A percentile compares a stretch with the other conserved stretches of the same genome.
phyloP scores from a whole-genome alignment of 2,797 vertebrate genomes.

The Pteropus rufus region DNA sequence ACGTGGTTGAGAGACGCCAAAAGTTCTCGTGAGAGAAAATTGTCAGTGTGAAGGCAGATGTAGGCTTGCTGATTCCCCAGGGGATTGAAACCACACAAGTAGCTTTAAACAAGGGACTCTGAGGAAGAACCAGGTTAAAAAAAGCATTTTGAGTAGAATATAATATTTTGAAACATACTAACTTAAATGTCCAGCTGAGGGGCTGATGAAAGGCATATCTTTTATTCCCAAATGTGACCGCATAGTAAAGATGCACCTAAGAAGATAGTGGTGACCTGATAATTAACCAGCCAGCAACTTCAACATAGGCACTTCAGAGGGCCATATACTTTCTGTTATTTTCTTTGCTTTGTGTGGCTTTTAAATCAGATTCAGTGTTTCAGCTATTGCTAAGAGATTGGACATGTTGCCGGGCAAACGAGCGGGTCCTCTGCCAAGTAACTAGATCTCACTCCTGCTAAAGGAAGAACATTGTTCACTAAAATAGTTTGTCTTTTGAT shows the following conservation, averaged over 20 bases:
- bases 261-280: slow-evolving; percentile 43
- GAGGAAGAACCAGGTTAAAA: neutral
- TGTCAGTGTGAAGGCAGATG: neutral
- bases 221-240: neutral
- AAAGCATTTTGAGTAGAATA: neutral
- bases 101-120: neutral
- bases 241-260: too few species aligned
- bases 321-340: slow-evolving; percentile 68
- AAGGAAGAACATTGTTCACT: slow-evolving; percentile 90
- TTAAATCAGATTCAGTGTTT: slow-evolving; percentile 71
- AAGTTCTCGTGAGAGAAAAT: neutral
- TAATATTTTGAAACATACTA: neutral
- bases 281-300: neutral
- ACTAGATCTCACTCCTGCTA: slow-evolving; percentile 81
- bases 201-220: neutral
- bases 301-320: slow-evolving; percentile 63
- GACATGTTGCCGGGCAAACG: slow-evolving; percentile 77
- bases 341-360: slow-evolving; percentile 68
- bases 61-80: too few species aligned
- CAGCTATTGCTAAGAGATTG: slow-evolving; percentile 73
- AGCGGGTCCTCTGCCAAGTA: slow-evolving; percentile 79
- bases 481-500: slow-evolving; percentile 88
- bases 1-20: neutral
- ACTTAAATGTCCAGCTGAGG: neutral
- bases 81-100: neutral